A percentile compares a stretch with the other conserved stretches of the same genome.
phyloP scores from a whole-genome alignment of 2,888 invertebrate species.

The Platypus cylindrus region DNA sequence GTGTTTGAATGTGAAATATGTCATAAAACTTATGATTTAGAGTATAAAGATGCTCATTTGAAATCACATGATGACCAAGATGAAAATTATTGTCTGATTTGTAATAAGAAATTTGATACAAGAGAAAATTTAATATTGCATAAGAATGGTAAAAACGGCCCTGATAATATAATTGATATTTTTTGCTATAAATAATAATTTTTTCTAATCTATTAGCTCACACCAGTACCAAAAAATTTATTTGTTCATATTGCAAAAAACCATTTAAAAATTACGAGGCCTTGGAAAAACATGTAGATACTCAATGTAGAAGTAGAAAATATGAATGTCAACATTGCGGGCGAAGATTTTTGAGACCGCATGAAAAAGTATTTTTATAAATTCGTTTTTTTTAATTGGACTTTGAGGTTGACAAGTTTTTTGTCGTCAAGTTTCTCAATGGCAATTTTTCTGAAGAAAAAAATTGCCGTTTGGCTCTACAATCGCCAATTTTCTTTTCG shows the following conservation, averaged over 20 bases:
- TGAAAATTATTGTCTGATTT: slow-evolving; percentile 49
- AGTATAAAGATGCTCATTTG: slow-evolving; percentile 49
- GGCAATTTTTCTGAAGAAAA: too few species aligned
- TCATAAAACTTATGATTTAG: slow-evolving; percentile 37
- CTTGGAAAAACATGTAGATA: slow-evolving; percentile 27
- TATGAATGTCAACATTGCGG: slow-evolving; percentile 63
- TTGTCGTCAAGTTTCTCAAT: too few species aligned
- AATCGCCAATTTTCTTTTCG: too few species aligned
- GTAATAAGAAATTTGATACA: slow-evolving; percentile 59
- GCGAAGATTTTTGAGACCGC: slow-evolving; percentile 57
- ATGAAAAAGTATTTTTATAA: slow-evolving; percentile 45
- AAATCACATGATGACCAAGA: slow-evolving; percentile 49
- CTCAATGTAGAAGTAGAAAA: slow-evolving; percentile 34
- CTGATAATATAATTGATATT: neutral
- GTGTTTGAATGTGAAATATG: slow-evolving; percentile 38
- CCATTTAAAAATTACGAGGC: slow-evolving; percentile 28
- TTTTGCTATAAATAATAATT: neutral
- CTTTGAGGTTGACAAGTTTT: too few species aligned
- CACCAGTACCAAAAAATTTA: slow-evolving; percentile 38
- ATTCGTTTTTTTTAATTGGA: neutral
- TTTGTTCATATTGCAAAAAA: slow-evolving; percentile 33
- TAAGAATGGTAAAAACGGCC: slow-evolving; percentile 34
- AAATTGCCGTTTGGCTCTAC: too few species aligned
- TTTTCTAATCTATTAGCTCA: slow-evolving; percentile 38
- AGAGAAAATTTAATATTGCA: slow-evolving; percentile 58